Base-by-base conservation (phyloP, 2,113 vertebrate genomes). In the Paedocypris sp. region DNA sequence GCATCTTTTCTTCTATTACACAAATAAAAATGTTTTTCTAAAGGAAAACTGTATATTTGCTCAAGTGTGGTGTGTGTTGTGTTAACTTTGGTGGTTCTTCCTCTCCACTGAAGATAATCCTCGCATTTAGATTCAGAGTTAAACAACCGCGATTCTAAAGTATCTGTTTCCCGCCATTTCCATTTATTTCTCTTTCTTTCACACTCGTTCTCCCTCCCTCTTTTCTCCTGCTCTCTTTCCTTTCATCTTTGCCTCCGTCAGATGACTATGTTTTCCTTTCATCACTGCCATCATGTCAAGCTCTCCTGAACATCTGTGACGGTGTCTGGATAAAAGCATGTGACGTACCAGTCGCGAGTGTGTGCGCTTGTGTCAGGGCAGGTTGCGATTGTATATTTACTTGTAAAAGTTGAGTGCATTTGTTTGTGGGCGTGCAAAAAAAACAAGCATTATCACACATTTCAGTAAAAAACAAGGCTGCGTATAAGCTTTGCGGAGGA, bases 341-440 rank as follows among this genome's bases (percentile, higher is more conserved):
- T 31, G 53, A 23, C 20, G 18, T 29, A 3, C 25, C 3, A 57
- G 38, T 43, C 25, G 18, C 1, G 16, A 12, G 18, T 16, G 43
- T 78, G 46, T 71, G 48, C 33, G 64, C 43, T 60, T 59, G 52
- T 69, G 63, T 36, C 48, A 72, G 62, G 70, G 32, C 28, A 20
- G 48, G 52, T 53, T 43, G n/a, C 22, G 2, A 39, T 53, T 54
- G 20, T 70, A 18, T 46, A 47, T 70, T 46, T 54, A 57, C 41
- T 48, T 50, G 28, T 56, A 4, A 33, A 51, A 62, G 56, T n/a
- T 59, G 62, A 36, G 60, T 74, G 66, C 39, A 15, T 25, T 2
- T 74, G 72, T 68, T 13, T 72, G 67, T 72, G 75, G 70, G 33
- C 43, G 26, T 57, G 38, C 10, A 39, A 45, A 63, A 42, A 49